A percentile compares a stretch with the other conserved stretches of the same genome.
These are phyloP conservation scores for Orthosia incerta DNA, from an alignment of 2,888 invertebrate genomes.

Conservation along the genomic window DNA sequence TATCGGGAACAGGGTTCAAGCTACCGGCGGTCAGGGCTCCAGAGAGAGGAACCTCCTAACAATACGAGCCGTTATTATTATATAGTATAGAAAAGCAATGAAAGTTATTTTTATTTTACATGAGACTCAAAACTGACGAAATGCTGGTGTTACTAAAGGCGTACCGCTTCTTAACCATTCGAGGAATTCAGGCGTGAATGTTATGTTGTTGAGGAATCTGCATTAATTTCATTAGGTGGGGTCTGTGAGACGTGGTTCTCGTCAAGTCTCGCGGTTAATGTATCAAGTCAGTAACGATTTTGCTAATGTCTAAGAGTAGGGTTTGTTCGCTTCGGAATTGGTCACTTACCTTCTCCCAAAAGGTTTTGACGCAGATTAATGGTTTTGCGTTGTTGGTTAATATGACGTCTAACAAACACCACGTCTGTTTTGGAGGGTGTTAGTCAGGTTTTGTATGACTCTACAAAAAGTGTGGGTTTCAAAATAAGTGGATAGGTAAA, in stretches of 20 bases:
- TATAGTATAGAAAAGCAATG: too few species aligned
- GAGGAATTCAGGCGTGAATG: too few species aligned
- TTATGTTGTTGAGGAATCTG: constrained; percentile 36
- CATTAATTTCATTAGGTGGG: constrained; percentile 54
- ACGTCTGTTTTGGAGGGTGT: constrained; percentile 34
- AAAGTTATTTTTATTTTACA: too few species aligned
- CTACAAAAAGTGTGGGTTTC: constrained; percentile 9
- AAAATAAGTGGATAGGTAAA: not conserved
- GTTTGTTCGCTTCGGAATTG: constrained; percentile 70
- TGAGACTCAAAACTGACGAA: too few species aligned
- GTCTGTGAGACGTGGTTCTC: constrained; percentile 57
- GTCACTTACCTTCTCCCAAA: constrained; percentile 76
- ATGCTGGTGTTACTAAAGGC: too few species aligned
- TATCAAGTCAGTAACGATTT: constrained; percentile 82
- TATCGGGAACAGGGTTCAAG: too few species aligned
- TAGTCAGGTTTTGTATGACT: constrained; percentile 12
- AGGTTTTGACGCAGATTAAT: constrained; percentile 84
- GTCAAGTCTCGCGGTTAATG: constrained; percentile 76
- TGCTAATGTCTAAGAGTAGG: constrained; percentile 82
- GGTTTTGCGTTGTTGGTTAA: constrained; percentile 74
- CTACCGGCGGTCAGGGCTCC: too few species aligned
- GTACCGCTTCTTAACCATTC: too few species aligned
- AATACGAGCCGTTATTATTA: too few species aligned
- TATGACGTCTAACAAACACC: constrained; percentile 72
- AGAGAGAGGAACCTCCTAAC: too few species aligned